These are phyloP conservation scores for Alethe diademata DNA, from an alignment of 2,113 vertebrate genomes.

Conservation along the genomic window DNA sequence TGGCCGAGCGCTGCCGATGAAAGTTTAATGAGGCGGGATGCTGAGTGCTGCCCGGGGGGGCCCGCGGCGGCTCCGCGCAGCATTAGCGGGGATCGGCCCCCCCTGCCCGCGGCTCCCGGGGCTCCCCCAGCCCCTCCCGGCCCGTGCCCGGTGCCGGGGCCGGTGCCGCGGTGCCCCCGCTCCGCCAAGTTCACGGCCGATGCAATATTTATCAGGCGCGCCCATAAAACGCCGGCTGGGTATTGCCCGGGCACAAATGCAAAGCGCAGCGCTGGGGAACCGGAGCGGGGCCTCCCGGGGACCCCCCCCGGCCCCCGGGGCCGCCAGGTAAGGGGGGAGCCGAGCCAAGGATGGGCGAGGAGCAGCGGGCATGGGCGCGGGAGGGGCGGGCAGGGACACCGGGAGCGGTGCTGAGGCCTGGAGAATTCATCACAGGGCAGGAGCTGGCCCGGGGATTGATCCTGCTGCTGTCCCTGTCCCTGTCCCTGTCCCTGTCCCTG, in stretches of 20 bases:
- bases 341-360: not conserved
- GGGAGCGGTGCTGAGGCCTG: not conserved
- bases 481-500: not conserved
- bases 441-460: accelerated
- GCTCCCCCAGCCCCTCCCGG: not conserved
- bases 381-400: not conserved
- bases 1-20: slow-evolving; percentile 90
- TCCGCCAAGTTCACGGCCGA: slow-evolving; percentile 71
- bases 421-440: not conserved
- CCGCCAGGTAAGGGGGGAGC: not conserved
- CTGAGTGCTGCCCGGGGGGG: slow-evolving; percentile 88
- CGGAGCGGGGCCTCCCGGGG: not conserved
- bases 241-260: slow-evolving; percentile 60
- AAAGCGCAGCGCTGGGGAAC: slow-evolving; percentile 14
- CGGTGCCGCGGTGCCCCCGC: slow-evolving; percentile 35
- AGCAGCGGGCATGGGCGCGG: not conserved
- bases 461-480: not conserved
- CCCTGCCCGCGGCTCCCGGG: not conserved
- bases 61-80: slow-evolving; percentile 84
- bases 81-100: slow-evolving; percentile 80
- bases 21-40: slow-evolving; percentile 94
- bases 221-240: slow-evolving; percentile 66
- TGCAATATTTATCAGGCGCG: slow-evolving; percentile 78
- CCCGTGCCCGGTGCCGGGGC: not conserved
- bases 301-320: not conserved